Conservation (phyloP, 2,113 vertebrate genomes). For the Motacilla alba region DNA sequence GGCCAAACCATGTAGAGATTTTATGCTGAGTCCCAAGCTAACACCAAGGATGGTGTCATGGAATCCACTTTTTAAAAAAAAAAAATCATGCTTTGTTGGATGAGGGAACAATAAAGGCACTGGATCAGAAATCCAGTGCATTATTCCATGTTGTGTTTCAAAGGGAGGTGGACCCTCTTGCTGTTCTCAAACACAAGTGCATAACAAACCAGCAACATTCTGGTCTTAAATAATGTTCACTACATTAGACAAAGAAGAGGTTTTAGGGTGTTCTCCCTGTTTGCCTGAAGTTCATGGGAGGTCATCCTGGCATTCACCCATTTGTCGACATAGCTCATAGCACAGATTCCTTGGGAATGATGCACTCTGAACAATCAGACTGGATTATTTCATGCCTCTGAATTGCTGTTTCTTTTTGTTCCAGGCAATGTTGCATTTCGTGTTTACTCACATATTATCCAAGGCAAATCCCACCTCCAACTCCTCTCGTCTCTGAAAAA, state of each 20-base stretch:
- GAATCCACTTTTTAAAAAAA: background rate
- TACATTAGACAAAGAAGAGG: background rate
- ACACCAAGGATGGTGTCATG: background rate
- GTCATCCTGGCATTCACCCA: background rate
- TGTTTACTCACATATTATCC: constrained; percentile 63
- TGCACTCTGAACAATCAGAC: background rate
- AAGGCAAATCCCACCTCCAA: constrained; percentile 65
- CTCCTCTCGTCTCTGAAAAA: constrained; percentile 54
- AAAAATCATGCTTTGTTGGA: background rate
- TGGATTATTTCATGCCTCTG: background rate
- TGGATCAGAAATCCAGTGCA: background rate
- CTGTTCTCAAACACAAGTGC: background rate
- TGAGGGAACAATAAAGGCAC: background rate
- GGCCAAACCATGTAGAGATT: background rate
- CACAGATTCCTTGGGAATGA: background rate
- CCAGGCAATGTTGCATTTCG: background rate
- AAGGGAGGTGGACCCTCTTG: background rate
- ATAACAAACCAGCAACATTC: background rate
- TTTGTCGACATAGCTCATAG: background rate
- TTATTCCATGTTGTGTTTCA: background rate
- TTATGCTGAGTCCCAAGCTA: background rate
- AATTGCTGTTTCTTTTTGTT: background rate
- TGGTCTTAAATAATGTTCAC: background rate
- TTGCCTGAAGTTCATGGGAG: background rate
- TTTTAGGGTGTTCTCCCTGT: background rate